phyloP scores from a whole-genome alignment of 2,113 vertebrate genomes.

The Elgaria multicarinata region DNA sequence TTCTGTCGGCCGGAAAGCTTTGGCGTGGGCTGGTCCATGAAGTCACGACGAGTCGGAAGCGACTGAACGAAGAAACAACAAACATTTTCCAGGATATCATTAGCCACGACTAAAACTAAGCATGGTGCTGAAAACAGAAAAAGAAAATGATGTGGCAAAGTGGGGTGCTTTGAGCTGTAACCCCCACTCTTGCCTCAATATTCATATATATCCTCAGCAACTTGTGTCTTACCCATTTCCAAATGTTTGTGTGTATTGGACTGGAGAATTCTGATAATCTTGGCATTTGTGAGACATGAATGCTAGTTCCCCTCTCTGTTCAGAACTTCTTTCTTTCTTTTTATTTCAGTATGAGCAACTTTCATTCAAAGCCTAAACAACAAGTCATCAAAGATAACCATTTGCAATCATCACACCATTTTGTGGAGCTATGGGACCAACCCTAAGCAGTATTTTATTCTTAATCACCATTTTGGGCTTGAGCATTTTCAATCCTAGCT shows the following conservation, averaged over 20 bases:
- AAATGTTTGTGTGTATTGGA: not conserved
- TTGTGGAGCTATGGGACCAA: constrained; percentile 5
- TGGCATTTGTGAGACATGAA: not conserved
- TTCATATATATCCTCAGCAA: not conserved
- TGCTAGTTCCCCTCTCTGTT: not conserved
- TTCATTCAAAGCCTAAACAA: constrained; percentile 9
- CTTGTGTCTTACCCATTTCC: not conserved
- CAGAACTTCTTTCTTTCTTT: not conserved
- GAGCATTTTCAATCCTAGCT: constrained; percentile 20
- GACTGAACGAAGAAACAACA: too few relatives aligned
- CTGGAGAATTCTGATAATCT: not conserved
- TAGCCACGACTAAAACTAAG: not conserved
- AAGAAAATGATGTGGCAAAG: not conserved
- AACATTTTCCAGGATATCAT: too few relatives aligned
- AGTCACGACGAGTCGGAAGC: too few relatives aligned
- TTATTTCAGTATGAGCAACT: not conserved
- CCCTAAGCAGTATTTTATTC: not conserved
- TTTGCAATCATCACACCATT: not conserved
- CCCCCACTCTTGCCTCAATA: not conserved
- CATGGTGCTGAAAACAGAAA: too few relatives aligned
- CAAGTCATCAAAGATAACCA: not conserved
- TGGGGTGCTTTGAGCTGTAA: not conserved
- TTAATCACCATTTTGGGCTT: constrained; percentile 11
- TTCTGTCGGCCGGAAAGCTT: too few relatives aligned
- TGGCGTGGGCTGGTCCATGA: too few relatives aligned